Evolutionary conservation across 2,797 vertebrate genomes (phyloP).

Genomic region (Syngnathus rostellatus): DNA sequence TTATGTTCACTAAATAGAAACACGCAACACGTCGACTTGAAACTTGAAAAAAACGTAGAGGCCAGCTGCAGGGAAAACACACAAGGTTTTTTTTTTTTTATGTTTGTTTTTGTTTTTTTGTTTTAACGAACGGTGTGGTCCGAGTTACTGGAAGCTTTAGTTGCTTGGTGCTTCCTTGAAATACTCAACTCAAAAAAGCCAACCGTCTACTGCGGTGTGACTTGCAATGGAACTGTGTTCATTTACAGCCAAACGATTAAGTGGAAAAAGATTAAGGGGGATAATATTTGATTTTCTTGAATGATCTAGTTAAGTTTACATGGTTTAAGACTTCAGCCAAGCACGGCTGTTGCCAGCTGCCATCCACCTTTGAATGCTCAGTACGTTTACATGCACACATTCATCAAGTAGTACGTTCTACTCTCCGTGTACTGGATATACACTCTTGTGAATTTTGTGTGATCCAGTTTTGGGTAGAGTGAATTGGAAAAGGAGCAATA

Average conservation of each 20-base stretch:
- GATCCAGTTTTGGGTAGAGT: not conserved
- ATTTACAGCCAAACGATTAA: conserved; percentile 16
- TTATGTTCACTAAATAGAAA: conserved; percentile 49
- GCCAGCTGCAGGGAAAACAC: conserved; percentile 44
- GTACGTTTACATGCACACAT: conserved; percentile 4
- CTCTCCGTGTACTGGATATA: not conserved
- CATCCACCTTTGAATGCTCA: conserved; percentile 24
- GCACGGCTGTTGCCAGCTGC: conserved; percentile 25
- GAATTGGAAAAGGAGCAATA: not conserved
- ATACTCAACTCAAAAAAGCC: conserved; percentile 50
- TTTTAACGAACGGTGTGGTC: conserved; percentile 13
- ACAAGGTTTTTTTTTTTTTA: conserved; percentile 16
- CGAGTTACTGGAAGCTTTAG: conserved; percentile 31
- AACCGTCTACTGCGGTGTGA: conserved; percentile 24
- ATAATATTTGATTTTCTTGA: conserved; percentile 24
- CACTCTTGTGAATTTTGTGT: not conserved
- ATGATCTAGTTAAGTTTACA: conserved; percentile 29
- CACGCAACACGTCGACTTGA: conserved; percentile 49
- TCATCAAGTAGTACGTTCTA: not conserved
- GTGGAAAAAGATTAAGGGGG: conserved; percentile 29
- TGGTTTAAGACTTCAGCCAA: conserved; percentile 4
- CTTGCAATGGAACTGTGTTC: conserved; percentile 11
- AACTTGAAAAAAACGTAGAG: conserved; percentile 24
- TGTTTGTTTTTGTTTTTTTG: not conserved
- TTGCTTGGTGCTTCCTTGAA: conserved; percentile 39